phyloP scores from a whole-genome alignment of 2,113 vertebrate species.

The Motacilla tschutschensis region DNA sequence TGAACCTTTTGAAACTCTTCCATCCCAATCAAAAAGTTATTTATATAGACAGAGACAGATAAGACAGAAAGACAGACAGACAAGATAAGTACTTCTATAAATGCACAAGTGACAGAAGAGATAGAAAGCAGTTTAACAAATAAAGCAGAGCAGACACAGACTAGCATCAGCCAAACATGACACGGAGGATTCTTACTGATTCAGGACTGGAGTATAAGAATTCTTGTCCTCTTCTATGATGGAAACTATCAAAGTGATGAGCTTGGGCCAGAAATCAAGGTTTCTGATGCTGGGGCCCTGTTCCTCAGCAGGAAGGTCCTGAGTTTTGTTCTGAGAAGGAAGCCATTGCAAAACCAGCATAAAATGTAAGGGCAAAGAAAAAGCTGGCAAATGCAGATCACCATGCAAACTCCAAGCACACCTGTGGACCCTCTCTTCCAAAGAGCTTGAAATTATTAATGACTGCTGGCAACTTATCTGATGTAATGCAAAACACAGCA shows the following conservation, averaged over 20 bases:
- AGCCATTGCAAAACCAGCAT: neutral
- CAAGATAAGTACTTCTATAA: slow-evolving; percentile 63
- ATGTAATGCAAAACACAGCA: neutral
- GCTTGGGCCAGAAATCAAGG: slow-evolving; percentile 97
- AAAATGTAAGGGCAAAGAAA: neutral
- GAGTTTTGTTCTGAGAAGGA: slow-evolving; percentile 78
- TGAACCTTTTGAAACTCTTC: slow-evolving; percentile 62
- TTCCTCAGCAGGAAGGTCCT: slow-evolving; percentile 88
- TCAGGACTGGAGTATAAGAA: slow-evolving; percentile 92
- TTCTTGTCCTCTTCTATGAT: slow-evolving; percentile 98
- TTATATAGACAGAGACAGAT: slow-evolving; percentile 77
- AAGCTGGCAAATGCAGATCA: neutral
- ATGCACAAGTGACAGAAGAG: slow-evolving; percentile 59
- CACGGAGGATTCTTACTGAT: slow-evolving; percentile 83
- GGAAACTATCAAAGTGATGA: slow-evolving; percentile 96
- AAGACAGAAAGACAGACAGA: slow-evolving; percentile 75
- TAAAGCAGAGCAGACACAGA: neutral
- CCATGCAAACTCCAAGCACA: neutral
- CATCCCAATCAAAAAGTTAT: slow-evolving; percentile 72
- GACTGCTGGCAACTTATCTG: neutral
- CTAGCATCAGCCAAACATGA: neutral
- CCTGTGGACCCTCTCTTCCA: neutral
- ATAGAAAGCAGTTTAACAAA: slow-evolving; percentile 49
- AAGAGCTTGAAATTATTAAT: neutral
- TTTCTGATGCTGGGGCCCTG: slow-evolving; percentile 94